These are phyloP conservation scores for Jordanella pulchra DNA, from an alignment of 2,797 vertebrate species.

Conservation along the genomic window DNA sequence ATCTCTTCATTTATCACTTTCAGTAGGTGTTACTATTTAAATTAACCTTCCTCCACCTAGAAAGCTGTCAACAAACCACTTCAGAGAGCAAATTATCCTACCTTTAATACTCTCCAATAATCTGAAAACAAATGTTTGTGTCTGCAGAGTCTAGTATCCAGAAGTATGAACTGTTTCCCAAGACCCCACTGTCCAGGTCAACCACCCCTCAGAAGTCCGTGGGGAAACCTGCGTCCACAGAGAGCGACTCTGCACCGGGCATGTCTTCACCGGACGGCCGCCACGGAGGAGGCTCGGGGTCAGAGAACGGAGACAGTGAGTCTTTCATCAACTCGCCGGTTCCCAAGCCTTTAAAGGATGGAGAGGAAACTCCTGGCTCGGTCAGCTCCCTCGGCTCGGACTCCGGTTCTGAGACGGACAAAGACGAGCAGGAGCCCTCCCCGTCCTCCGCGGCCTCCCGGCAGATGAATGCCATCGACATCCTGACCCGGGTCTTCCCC, in stretches of 20 bases:
- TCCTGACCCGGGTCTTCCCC: conserved; percentile 95
- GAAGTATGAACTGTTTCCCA: conserved; percentile 94
- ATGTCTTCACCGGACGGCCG: conserved; percentile 92
- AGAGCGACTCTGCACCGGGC: conserved; percentile 86
- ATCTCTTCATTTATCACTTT: background rate
- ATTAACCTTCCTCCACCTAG: background rate
- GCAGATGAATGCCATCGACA: conserved; percentile 97
- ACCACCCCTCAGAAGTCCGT: conserved; percentile 82
- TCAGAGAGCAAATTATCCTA: background rate
- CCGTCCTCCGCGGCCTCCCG: conserved; percentile 84
- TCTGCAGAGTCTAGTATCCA: conserved; percentile 88
- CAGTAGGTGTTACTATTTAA: background rate
- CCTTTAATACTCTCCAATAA: background rate
- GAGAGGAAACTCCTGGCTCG: conserved; percentile 92
- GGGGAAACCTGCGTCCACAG: conserved; percentile 86
- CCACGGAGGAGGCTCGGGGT: conserved; percentile 87
- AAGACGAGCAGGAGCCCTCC: conserved; percentile 87
- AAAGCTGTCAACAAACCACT: background rate
- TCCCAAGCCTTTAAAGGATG: conserved; percentile 86
- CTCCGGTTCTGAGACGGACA: conserved; percentile 92
- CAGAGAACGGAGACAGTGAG: conserved; percentile 95
- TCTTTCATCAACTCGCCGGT: conserved; percentile 91
- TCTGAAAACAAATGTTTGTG: conserved; percentile 15
- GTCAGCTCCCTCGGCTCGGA: conserved; percentile 93
- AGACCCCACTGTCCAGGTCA: conserved; percentile 84